These are phyloP conservation scores for Epinephelus moara DNA, from an alignment of 2,113 vertebrate genomes.

Conservation along the genomic window DNA sequence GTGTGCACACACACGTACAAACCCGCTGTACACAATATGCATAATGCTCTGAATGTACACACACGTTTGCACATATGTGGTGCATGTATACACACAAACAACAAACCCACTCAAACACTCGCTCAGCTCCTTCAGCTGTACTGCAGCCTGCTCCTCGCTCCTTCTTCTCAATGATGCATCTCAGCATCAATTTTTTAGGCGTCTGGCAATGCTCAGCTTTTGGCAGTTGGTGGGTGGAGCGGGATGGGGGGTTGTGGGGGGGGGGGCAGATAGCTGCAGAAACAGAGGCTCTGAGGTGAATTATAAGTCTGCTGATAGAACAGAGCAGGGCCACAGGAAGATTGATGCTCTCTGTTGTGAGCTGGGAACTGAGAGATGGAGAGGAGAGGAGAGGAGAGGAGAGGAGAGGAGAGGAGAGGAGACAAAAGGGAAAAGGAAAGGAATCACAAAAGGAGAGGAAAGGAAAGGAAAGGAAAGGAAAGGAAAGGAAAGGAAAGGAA, in stretches of 20 bases:
- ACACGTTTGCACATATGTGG: not conserved
- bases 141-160: conserved; percentile 40
- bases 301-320: conserved; percentile 77
- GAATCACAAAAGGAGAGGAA: too few relatives aligned
- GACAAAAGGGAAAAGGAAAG: not conserved
- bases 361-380: conserved; percentile 47
- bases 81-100: not conserved
- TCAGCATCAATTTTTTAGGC: conserved; percentile 79
- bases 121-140: conserved; percentile 23
- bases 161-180: conserved; percentile 66
- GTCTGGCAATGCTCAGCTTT: conserved; percentile 67
- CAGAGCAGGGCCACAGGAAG: conserved; percentile 62
- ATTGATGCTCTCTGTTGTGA: conserved; percentile 75
- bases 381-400: conserved; percentile 34
- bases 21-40: not conserved
- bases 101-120: conserved; percentile 8
- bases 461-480: too few relatives aligned
- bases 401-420: not conserved
- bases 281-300: conserved; percentile 76
- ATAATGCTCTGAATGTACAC: not conserved
- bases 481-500: too few relatives aligned
- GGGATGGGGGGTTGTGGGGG: not conserved
- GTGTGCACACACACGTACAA: not conserved
- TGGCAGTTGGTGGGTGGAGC: conserved; percentile 54
- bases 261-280: conserved; percentile 58